A percentile compares a stretch with the other conserved stretches of the same genome.
Conservation (phyloP, 2,113 vertebrate genomes). For the Psammodynastes pulverulentus region DNA sequence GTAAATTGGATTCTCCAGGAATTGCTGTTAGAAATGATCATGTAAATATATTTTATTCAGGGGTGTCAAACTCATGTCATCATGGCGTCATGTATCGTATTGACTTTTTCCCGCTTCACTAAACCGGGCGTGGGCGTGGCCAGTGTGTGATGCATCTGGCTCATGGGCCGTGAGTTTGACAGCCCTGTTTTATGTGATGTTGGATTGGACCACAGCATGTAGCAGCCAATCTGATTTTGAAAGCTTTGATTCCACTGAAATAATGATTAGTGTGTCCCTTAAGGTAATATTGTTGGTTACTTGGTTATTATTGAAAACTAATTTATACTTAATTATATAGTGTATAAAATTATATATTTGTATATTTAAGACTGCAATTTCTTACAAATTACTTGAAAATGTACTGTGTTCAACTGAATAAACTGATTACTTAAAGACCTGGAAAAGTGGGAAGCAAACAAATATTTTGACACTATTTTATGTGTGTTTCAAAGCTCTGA, state of each 20-base stretch:
- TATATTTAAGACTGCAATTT: background rate
- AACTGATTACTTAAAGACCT: background rate
- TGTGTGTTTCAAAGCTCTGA: background rate
- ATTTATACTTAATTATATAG: background rate
- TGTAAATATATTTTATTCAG: background rate
- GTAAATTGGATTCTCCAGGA: background rate
- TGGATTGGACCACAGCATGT: no score
- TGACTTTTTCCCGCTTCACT: no score
- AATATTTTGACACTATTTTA: background rate
- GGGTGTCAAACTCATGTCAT: no score
- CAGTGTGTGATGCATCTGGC: no score
- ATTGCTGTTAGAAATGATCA: background rate
- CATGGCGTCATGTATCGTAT: no score
- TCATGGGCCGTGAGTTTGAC: no score
- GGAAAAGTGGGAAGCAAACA: fast-evolving
- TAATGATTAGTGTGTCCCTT: background rate
- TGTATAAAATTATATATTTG: background rate
- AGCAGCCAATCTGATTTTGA: background rate
- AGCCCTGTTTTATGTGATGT: background rate
- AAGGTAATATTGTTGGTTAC: background rate
- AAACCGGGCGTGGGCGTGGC: no score
- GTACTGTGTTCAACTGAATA: no score
- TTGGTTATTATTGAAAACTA: background rate
- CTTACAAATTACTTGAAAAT: background rate
- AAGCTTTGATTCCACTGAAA: background rate